phyloP scores from a whole-genome alignment of 1,140 invertebrate species.

The Drosophila gunungcola region DNA sequence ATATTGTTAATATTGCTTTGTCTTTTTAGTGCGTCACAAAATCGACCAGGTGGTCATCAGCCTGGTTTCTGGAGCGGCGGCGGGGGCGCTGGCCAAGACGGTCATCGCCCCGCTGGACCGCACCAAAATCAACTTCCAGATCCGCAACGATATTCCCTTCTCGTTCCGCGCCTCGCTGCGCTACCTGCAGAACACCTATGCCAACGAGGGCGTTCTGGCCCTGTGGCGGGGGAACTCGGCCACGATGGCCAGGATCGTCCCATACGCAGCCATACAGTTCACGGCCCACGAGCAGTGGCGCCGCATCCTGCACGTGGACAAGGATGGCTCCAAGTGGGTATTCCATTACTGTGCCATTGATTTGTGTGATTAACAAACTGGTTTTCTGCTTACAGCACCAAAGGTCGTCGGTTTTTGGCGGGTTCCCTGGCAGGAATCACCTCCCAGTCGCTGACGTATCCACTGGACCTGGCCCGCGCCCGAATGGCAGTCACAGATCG shows the following conservation, averaged over 20 bases:
- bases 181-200: slow-evolving; percentile 91
- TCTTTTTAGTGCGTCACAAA: slow-evolving; percentile 50
- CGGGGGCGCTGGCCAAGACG: slow-evolving; percentile 98
- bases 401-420: slow-evolving; percentile 90
- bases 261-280: slow-evolving; percentile 99
- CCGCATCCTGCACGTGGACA: slow-evolving; percentile 89
- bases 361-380: neutral
- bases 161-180: slow-evolving; percentile 90
- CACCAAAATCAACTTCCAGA: slow-evolving; percentile 99
- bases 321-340: slow-evolving; percentile 87
- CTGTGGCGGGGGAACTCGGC: slow-evolving; percentile 99
- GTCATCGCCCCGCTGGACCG: slow-evolving; percentile 98
- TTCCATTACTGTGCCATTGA: neutral
- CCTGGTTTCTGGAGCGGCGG: slow-evolving; percentile 92
- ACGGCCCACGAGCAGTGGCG: slow-evolving; percentile 99
- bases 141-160: slow-evolving; percentile 90
- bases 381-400: slow-evolving; percentile 54
- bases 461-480: slow-evolving; percentile 97
- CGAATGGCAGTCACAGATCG: slow-evolving; percentile 97
- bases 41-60: slow-evolving; percentile 88
- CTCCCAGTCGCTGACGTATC: slow-evolving; percentile 97
- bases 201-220: slow-evolving; percentile 91
- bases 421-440: slow-evolving; percentile 97
- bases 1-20: neutral
- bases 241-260: slow-evolving; percentile 98